A percentile compares a stretch with the other conserved stretches of the same genome.
Evolutionary conservation across 2,888 invertebrate genomes (phyloP).

Genomic region (Erebia aethiops): DNA sequence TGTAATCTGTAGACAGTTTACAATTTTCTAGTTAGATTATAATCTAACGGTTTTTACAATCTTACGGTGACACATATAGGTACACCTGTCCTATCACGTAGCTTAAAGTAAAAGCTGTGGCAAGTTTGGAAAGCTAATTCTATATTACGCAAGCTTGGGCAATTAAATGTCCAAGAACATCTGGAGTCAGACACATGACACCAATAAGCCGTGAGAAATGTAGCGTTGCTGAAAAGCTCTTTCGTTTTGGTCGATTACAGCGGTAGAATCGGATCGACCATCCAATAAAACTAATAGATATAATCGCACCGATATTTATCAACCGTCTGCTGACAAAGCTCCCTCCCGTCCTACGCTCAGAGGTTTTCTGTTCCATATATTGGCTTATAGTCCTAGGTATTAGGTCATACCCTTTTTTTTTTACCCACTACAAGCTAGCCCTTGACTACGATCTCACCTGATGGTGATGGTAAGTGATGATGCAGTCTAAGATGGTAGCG

Average conservation of each 20-base stretch:
- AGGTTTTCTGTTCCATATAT: neutral
- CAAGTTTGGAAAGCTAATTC: too few relatives aligned
- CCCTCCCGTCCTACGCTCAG: neutral
- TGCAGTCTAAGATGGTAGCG: too few relatives aligned
- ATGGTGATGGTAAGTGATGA: too few relatives aligned
- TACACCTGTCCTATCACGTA: too few relatives aligned
- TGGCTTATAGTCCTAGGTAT: neutral
- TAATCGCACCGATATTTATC: constrained; percentile 15
- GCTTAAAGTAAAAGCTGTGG: too few relatives aligned
- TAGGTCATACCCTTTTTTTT: too few relatives aligned
- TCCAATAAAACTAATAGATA: constrained; percentile 21
- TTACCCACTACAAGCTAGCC: neutral
- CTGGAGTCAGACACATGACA: neutral
- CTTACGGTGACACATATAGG: too few relatives aligned
- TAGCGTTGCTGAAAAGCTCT: neutral
- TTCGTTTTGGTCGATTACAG: constrained; percentile 18
- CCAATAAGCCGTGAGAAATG: neutral
- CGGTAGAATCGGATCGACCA: neutral
- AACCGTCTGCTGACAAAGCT: constrained; percentile 16
- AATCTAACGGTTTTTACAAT: too few relatives aligned
- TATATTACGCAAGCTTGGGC: too few relatives aligned
- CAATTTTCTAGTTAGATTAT: too few relatives aligned
- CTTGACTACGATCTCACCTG: too few relatives aligned
- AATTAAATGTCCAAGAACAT: neutral
- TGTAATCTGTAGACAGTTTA: too few relatives aligned